Evolutionary conservation across 1,140 invertebrate genomes (phyloP).

Genomic region (Lamellibrachia luymesi): DNA sequence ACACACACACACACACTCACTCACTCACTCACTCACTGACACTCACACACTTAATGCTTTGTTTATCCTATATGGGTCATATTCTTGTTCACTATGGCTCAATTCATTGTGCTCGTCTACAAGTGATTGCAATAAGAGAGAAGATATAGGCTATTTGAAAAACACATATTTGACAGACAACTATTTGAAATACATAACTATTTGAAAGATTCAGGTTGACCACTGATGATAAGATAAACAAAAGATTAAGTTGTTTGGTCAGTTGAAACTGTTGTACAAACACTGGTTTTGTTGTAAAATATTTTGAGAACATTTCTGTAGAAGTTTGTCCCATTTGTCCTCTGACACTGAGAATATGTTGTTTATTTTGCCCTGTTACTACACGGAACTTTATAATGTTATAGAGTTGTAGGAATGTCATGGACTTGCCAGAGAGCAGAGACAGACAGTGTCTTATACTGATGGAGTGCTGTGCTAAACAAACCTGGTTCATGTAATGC

Average conservation of each 20-base stretch:
- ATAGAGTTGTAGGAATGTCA: neutral
- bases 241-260: neutral
- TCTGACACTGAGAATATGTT: neutral
- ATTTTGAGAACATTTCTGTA: neutral
- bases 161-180: neutral
- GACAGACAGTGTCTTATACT: neutral
- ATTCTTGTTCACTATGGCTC: neutral
- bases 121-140: no score
- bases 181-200: neutral
- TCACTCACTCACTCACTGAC: neutral
- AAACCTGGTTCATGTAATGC: neutral
- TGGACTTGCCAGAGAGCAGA: neutral
- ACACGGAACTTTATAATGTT: neutral
- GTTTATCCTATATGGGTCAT: neutral
- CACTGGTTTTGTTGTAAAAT: neutral
- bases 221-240: neutral
- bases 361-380: neutral
- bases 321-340: neutral
- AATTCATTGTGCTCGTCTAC: no score
- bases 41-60: neutral
- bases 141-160: neutral
- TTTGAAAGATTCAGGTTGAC: neutral
- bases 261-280: neutral
- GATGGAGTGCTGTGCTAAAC: neutral
- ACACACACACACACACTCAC: conserved; percentile 11